These are phyloP conservation scores for Ciconia stormi DNA, from an alignment of 2,113 vertebrate species.

Conservation along the genomic window DNA sequence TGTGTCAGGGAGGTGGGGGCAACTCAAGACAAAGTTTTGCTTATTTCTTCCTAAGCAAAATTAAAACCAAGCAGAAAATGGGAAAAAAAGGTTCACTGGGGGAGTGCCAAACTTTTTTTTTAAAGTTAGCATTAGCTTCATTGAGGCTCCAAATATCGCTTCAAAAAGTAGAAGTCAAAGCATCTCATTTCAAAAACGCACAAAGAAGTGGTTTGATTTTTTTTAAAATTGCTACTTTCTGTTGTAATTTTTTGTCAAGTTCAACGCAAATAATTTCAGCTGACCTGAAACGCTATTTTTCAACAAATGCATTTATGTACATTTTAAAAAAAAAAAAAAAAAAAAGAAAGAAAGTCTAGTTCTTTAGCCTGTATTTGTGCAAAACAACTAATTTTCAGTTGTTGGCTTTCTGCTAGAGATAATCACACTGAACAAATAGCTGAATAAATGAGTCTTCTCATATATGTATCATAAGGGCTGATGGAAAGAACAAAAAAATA, in stretches of 20 bases:
- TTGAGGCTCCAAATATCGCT: neutral
- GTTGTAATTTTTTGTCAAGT: neutral
- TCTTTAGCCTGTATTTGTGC: neutral
- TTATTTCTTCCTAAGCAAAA: neutral
- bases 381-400: neutral
- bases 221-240: neutral
- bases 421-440: neutral
- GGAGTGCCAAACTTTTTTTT: neutral
- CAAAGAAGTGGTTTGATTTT: neutral
- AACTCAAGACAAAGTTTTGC: neutral
- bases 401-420: neutral
- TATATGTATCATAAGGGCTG: neutral
- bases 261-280: neutral
- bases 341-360: neutral
- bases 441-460: neutral
- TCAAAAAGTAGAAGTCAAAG: neutral
- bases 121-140: neutral
- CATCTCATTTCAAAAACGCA: neutral
- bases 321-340: neutral
- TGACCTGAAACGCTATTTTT: neutral
- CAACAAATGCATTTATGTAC: neutral
- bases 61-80: neutral
- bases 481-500: neutral
- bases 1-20: neutral
- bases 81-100: rapidly evolving